A percentile compares a stretch with the other conserved stretches of the same genome.
Evolutionary conservation across 1,140 invertebrate genomes (phyloP).

Genomic region (Atta colombica): DNA sequence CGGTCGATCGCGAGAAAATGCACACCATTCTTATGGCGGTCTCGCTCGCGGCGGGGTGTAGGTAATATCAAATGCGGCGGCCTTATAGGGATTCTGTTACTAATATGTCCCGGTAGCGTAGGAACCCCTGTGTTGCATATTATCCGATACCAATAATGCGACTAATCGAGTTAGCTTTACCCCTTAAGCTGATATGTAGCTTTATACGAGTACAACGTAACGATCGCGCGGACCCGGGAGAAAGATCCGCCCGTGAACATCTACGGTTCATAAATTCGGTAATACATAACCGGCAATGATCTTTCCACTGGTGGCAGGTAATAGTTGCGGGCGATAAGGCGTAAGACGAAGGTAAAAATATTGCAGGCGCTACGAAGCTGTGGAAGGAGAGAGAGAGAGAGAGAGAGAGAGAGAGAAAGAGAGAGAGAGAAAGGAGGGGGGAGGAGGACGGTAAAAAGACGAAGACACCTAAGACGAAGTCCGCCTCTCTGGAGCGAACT

Average conservation of each 20-base stretch:
- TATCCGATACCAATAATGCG: constrained; percentile 87
- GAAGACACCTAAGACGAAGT: not conserved
- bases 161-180: constrained; percentile 85
- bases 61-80: constrained; percentile 86
- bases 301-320: constrained; percentile 56
- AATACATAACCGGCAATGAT: constrained; percentile 57
- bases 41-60: constrained; percentile 74
- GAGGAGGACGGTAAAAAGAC: not conserved
- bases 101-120: constrained; percentile 83
- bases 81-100: constrained; percentile 86
- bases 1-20: constrained; percentile 61
- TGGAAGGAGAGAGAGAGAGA: constrained; percentile 11
- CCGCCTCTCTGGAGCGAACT: constrained; percentile 38
- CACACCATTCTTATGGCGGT: constrained; percentile 30
- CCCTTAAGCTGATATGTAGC: constrained; percentile 86
- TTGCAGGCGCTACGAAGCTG: not conserved
- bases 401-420: constrained; percentile 11
- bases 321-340: constrained; percentile 45
- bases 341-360: constrained; percentile 38
- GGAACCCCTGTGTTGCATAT: constrained; percentile 85
- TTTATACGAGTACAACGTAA: constrained; percentile 83
- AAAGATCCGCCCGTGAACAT: constrained; percentile 41
- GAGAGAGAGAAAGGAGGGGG: too few species aligned
- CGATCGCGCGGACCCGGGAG: constrained; percentile 72
- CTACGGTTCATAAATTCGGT: constrained; percentile 52